phyloP scores from a whole-genome alignment of 2,113 vertebrate genomes.

The Myocastor coypus region DNA sequence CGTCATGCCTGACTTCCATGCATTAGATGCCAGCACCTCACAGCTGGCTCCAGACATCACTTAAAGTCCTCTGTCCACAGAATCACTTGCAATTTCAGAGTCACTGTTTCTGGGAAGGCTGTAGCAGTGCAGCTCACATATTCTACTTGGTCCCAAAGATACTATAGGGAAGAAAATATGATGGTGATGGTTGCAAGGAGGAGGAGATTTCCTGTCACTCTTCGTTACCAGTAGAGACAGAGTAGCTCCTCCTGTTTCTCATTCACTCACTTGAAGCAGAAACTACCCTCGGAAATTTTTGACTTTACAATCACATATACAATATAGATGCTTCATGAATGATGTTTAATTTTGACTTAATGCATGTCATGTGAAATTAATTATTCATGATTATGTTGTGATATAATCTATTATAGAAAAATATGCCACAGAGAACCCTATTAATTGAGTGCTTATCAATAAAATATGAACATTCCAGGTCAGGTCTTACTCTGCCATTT shows the following conservation, averaged over 20 bases:
- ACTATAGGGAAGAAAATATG: neutral
- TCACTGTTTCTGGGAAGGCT: neutral
- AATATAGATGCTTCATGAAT: slow-evolving; percentile 59
- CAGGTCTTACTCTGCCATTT: slow-evolving; percentile 23
- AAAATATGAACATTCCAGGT: slow-evolving; percentile 58
- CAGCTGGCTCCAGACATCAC: neutral
- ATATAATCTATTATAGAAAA: slow-evolving; percentile 58
- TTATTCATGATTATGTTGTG: slow-evolving; percentile 57
- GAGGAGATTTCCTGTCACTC: neutral
- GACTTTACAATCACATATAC: slow-evolving; percentile 60
- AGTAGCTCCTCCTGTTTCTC: neutral
- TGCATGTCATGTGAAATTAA: slow-evolving; percentile 58
- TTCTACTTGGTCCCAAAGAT: neutral
- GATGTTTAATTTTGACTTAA: slow-evolving; percentile 64
- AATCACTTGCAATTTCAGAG: neutral
- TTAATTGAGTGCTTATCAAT: slow-evolving; percentile 65
- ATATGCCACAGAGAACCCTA: slow-evolving; percentile 54
- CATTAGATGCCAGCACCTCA: neutral
- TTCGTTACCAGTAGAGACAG: neutral
- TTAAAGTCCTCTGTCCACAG: neutral
- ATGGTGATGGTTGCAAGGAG: neutral
- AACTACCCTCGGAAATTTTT: slow-evolving; percentile 32
- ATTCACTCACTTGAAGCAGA: neutral
- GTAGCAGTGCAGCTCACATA: neutral
- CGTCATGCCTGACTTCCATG: neutral